Evolutionary conservation across 2,113 vertebrate genomes (phyloP).

Genomic region (Spilogale gracilis): DNA sequence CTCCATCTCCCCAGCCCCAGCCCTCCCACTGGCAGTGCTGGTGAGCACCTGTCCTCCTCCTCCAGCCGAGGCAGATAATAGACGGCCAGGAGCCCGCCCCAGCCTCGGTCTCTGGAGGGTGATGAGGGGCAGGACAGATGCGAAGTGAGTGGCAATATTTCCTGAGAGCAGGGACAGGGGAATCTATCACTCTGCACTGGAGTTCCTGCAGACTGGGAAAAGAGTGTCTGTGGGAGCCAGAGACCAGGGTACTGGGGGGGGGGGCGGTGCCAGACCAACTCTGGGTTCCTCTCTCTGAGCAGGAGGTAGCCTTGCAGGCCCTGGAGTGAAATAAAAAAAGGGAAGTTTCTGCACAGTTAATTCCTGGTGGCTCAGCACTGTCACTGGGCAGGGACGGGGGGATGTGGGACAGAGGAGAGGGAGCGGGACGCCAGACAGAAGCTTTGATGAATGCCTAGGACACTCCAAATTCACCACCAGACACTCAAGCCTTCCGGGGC

Average conservation of each 20-base stretch:
- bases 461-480: background rate
- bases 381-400: background rate
- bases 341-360: background rate
- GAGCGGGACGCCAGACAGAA: background rate
- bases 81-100: slow-evolving; percentile 50
- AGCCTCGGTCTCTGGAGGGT: background rate
- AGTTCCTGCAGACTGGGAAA: background rate
- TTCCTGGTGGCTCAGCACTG: background rate
- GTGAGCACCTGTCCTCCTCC: background rate
- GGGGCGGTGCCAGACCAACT: background rate
- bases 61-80: slow-evolving; percentile 31
- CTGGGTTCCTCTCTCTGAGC: background rate
- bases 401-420: background rate
- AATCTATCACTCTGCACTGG: background rate
- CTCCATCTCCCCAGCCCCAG: background rate
- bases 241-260: accelerated
- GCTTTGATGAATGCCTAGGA: background rate
- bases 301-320: background rate
- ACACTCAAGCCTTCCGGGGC: no score
- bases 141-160: slow-evolving; percentile 58
- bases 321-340: background rate
- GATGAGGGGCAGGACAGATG: slow-evolving; percentile 72
- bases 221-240: background rate
- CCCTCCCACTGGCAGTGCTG: background rate
- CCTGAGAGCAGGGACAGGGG: background rate